Evolutionary conservation across 2,888 invertebrate genomes (phyloP).

Genomic region (Prosopocoilus inquinatus): DNA sequence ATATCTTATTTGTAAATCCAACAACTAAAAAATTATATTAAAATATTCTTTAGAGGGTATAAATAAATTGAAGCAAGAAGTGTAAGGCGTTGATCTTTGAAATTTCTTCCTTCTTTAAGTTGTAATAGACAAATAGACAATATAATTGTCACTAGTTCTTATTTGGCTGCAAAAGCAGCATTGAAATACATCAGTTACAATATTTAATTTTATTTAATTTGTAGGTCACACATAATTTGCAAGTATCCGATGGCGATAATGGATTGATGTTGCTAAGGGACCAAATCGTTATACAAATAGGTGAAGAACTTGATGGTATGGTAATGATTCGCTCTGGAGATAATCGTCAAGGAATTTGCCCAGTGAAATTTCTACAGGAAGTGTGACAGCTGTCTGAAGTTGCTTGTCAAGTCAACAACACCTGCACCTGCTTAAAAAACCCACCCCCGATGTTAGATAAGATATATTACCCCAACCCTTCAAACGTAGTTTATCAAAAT

Average conservation of each 20-base stretch:
- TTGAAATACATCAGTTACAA: background rate
- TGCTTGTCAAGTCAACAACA: constrained; percentile 41
- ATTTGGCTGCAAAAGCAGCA: background rate
- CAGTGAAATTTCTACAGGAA: constrained; percentile 91
- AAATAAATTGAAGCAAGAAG: too few relatives aligned
- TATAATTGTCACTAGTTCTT: background rate
- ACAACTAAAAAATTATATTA: too few relatives aligned
- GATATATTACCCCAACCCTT: constrained; percentile 43
- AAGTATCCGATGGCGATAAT: constrained; percentile 83
- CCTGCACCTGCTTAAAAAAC: constrained; percentile 35
- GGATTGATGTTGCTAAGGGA: constrained; percentile 80
- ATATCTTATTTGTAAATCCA: too few relatives aligned
- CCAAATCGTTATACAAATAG: constrained; percentile 91
- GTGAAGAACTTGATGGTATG: constrained; percentile 91
- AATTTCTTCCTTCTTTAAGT: too few relatives aligned
- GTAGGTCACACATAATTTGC: constrained; percentile 69
- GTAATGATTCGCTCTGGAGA: constrained; percentile 91
- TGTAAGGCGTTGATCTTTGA: too few relatives aligned
- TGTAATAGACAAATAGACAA: too few relatives aligned
- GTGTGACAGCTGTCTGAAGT: constrained; percentile 72
- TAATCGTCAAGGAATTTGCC: constrained; percentile 90
- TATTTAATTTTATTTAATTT: constrained; percentile 4
- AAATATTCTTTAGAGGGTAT: too few relatives aligned
- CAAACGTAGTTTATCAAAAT: constrained; percentile 34
- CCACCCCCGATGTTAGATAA: constrained; percentile 35